A percentile compares a stretch with the other conserved stretches of the same genome.
Conservation (phyloP, 2,113 vertebrate genomes). For the Origma solitaria region DNA sequence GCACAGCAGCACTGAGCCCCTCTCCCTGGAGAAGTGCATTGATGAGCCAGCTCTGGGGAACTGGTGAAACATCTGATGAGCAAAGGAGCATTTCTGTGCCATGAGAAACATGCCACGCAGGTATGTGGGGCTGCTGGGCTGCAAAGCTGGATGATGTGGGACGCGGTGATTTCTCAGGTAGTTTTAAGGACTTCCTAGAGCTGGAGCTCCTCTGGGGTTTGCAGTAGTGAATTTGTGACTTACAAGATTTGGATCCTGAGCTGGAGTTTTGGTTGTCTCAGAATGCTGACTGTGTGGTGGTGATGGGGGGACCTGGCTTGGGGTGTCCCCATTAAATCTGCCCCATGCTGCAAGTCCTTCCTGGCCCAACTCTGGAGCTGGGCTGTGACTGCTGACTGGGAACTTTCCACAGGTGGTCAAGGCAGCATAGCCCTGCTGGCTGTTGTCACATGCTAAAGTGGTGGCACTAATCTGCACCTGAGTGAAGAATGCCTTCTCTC, state of each 20-base stretch:
- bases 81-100: not conserved
- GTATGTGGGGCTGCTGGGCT: not conserved
- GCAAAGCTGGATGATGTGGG: not conserved
- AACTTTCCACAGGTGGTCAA: not conserved
- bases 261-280: not conserved
- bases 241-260: not conserved
- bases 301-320: not conserved
- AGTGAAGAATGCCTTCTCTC: rapidly evolving
- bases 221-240: not conserved
- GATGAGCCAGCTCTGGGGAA: not conserved
- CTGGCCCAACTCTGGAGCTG: not conserved
- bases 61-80: not conserved
- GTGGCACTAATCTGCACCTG: not conserved
- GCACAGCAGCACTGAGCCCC: not conserved
- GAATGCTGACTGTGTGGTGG: not conserved
- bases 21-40: not conserved
- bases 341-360: not conserved
- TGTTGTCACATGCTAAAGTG: rapidly evolving
- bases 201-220: not conserved
- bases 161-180: rapidly evolving
- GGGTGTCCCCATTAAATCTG: not conserved
- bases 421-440: not conserved
- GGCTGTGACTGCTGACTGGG: rapidly evolving
- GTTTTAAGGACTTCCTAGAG: not conserved
- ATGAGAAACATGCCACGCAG: not conserved